Evolutionary conservation across 2,113 vertebrate species (phyloP), one percentile per base, ranked within the genome.

Genomic region (Aplodontia rufa): DNA sequence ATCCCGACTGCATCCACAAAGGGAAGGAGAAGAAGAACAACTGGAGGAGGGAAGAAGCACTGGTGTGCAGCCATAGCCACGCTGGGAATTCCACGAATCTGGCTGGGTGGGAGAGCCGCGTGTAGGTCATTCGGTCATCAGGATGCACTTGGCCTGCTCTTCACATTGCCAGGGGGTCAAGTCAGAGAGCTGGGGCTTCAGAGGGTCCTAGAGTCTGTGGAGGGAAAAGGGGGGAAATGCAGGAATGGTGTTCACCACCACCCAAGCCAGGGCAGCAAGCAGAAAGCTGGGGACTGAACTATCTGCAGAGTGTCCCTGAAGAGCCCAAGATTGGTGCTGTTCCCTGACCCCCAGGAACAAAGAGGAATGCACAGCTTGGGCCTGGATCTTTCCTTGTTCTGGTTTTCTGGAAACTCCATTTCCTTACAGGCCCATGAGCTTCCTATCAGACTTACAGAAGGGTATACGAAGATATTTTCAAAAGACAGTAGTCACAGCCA

Each of bases 21-120:
- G 3, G 8, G 0, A n/a, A 40, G 19, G n/a, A 16, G 3, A 3
- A 35, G 42, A 80, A 37, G 47, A 81, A 1, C 6, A 7, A 6
- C 22, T 32, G 20, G 55, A 83, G 45, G 37, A 58, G n/a, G 72
- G 42, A 58, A 11, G 19, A 45, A 8, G 2, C 1, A 0, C 58
- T 10, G 1, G 4, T 1, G 37, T 32, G 17, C 11, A 47, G 1
- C 6, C 5, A 37, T 22, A 19, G 4, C 0, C 11, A 14, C 28
- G 47, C 24, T 2, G 2, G 62, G n/a, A 64, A 11, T 22, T 69
- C 42, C 11, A 1, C 30, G 85, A n/a, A 11, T 49, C n/a, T 17
- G 13, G 24, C 24, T 3, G 0, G 2, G 9, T 60, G 22, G 14
- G 42, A 55, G 69, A 87, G 40, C 35, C 71, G 19, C 16, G 3